Evolutionary conservation across 2,888 invertebrate genomes (phyloP).

Genomic region (Morinoia aosen): DNA sequence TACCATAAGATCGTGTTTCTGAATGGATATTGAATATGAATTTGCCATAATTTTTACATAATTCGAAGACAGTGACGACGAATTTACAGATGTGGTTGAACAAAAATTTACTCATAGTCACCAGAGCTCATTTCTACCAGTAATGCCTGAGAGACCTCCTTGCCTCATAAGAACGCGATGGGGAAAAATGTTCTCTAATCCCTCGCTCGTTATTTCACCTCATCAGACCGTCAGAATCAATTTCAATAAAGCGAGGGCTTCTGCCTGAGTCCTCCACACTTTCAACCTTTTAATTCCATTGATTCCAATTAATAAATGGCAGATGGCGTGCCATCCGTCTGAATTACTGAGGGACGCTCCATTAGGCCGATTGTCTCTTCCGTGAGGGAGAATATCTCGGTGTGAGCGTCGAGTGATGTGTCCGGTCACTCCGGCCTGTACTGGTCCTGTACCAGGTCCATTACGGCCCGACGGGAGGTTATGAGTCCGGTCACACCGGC

Average conservation of each 20-base stretch:
- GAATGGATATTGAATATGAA: too few relatives aligned
- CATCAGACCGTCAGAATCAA: background rate
- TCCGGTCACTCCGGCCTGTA: background rate
- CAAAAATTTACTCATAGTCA: background rate
- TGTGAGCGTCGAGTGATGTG: background rate
- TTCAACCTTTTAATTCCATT: conserved; percentile 13
- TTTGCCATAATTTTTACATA: too few relatives aligned
- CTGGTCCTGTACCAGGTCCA: background rate
- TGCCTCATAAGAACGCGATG: background rate
- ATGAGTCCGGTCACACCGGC: background rate
- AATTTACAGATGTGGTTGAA: background rate
- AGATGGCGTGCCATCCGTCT: conserved; percentile 20
- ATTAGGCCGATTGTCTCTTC: conserved; percentile 22
- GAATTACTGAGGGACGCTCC: conserved; percentile 22
- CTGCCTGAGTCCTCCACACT: background rate
- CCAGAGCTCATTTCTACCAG: background rate
- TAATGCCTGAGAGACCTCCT: background rate
- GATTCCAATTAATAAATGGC: conserved; percentile 23
- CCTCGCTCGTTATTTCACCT: background rate
- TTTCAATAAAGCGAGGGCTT: background rate
- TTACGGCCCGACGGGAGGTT: background rate
- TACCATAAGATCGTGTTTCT: too few relatives aligned
- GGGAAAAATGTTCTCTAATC: too few relatives aligned
- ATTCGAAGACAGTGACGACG: too few relatives aligned
- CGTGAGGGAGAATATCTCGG: background rate